Evolutionary conservation across 2,888 invertebrate species (phyloP), one percentile per base, ranked within the genome.

Genomic region (Nyleta sp.): DNA sequence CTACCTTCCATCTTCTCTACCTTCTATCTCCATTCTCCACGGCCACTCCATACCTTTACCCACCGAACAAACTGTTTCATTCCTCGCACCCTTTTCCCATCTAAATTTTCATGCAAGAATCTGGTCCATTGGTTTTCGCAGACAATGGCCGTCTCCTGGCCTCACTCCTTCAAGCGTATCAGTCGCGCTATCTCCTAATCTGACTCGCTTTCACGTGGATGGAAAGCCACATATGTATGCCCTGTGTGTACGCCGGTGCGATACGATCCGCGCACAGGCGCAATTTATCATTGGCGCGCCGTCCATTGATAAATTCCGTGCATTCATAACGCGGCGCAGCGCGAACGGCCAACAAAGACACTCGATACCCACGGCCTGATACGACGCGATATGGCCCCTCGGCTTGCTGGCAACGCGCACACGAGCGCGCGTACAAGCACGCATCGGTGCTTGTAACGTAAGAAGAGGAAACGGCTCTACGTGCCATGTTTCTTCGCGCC

Each of bases 291-390:
- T 87, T 83, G 85, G 83, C 84, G 84, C 86, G 84, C 84, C 84
- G 86, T 88, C 88, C 89, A 89, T 89, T 89, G 89, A 89, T 89
- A 89, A 89, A 89, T 89, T 89, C 88, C 87, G 85, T 83, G 85
- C 88, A 87, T 89, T 88, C 89, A 87, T 87, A 88, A 88, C 82
- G 84, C 82, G 72, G 71, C 53, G 71, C 76, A 57, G 22, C 48
- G 80, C 67, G 62, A 57, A 48, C 72, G 33, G 65, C 80, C 71
- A 68, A 73, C 72, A 80, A 83, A 78, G 86, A 87, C 87, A 89
- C 86, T 83, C 85, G 88, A 89, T 89, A 88, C 83, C 64, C 46
- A 11, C 68, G 59, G 65, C 81, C 82, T 81, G 85, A 85, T 86
- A 85, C 83, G 83, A 83, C 40, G 74, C 73, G 78, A 80, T 81